These are phyloP conservation scores for Cephus spinipes DNA, from an alignment of 2,888 invertebrate species.

Conservation along the genomic window DNA sequence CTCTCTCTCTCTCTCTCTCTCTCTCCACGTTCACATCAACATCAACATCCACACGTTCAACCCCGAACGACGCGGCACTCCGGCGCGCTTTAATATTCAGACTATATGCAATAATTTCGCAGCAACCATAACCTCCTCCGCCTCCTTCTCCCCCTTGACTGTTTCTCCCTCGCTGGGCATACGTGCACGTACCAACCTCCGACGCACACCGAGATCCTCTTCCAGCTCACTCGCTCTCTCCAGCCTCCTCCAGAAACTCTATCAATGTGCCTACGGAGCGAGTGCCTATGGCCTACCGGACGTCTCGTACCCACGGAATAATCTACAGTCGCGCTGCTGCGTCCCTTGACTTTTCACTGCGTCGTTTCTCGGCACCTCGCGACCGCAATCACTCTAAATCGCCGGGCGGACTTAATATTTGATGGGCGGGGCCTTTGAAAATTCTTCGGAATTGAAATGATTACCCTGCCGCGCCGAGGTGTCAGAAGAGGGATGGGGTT, in stretches of 20 bases:
- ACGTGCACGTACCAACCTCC: not conserved
- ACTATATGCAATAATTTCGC: conserved; percentile 66
- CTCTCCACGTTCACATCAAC: conserved; percentile 18
- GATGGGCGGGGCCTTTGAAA: conserved; percentile 46
- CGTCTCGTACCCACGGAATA: not conserved
- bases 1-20: conserved; percentile 13
- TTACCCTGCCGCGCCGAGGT: conserved; percentile 34
- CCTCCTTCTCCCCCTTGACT: conserved; percentile 9
- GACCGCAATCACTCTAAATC: conserved; percentile 58
- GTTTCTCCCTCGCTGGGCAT: conserved; percentile 5
- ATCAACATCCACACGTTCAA: conserved; percentile 23
- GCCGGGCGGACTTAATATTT: conserved; percentile 53
- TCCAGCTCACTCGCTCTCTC: conserved; percentile 19
- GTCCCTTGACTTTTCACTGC: not conserved
- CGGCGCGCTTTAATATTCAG: conserved; percentile 65
- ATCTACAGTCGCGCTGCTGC: not conserved
- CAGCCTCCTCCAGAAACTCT: not conserved
- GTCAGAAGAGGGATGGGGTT: conserved; percentile 29
- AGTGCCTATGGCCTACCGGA: not conserved
- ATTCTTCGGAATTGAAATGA: conserved; percentile 42
- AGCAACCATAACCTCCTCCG: conserved; percentile 55
- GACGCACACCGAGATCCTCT: conserved; percentile 15
- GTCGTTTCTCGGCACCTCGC: conserved; percentile 24
- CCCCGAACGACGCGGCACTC: conserved; percentile 49
- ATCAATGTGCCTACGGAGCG: not conserved